Evolutionary conservation across 1,140 invertebrate species (phyloP), one percentile per base, ranked within the genome.

Genomic region (Heliconius hermathena): DNA sequence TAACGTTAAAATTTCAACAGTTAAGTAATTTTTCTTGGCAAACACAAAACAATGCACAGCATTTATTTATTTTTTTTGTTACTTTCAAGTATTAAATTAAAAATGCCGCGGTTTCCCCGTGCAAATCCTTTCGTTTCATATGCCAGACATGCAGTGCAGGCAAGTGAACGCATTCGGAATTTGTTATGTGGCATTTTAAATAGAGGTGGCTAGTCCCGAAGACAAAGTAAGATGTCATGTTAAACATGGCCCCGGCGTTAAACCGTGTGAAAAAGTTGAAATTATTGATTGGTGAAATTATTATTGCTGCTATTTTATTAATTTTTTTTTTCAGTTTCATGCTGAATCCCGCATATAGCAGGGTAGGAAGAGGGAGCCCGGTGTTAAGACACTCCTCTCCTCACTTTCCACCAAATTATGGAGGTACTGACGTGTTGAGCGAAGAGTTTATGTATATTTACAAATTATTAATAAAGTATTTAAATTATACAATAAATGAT

Each of bases 101-200:
- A 78, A 81, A 76, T 78, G 54, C 73, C 73, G 70, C 72, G 66
- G 76, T 73, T 81, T 74, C 77, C 52, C 78, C 77, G 70, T 75
- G 76, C 73, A 78, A 81, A 81, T 81, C 80, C 80, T 66, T 72
- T 71, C 71, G 78, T 81, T 78, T 78, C 70, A 77, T 73, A 81
- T 81, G 76, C 80, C 54, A 78, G 80, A 81, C 80, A 78, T 81
- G 80, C 76, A 81, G 78, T 81, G 80, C 80, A 81, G 76, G 80
- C 76, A 76, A 78, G 80, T 81, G 76, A 75, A 81, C 77, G 80
- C 77, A 81, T 49, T 70, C 74, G 76, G 80, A 81, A 81, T 81
- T 81, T 81, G 80, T 81, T 81, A 81, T 81, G 77, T 77, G 71
- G 49, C 70, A 71, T 81, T 76, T 81, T 81, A 81, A 46, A 78